Base-by-base conservation (phyloP, 2,888 invertebrate genomes). In the Camponotus fellah region DNA sequence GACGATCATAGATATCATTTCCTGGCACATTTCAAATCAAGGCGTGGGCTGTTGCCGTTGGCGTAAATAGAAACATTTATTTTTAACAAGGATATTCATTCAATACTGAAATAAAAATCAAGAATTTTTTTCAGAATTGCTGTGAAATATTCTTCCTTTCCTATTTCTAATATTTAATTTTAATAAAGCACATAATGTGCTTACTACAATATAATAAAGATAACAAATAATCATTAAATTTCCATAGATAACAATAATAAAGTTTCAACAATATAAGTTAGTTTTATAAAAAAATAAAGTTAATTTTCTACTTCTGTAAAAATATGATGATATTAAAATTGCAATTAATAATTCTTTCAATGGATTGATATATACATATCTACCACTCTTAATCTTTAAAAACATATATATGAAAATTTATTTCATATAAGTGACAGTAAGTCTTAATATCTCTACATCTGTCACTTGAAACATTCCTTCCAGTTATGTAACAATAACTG, bases 1-100 rank as follows among this genome's bases (percentile, higher is more conserved):
- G 60, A 71, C 26, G 46, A 34, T 79, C 58, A 62, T 80, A 26
- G 34, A 26, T 60, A 26, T 49, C 37, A 80, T 60, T 62, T 71
- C 8, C 10, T 21, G 64, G 2, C 37, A 53, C 43, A 34, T 68
- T 53, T 8, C 12, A 65, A 76, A 56, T 6, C 9, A n/a, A 3
- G 5, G 17, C 17, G 6, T 40, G 37, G 3, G 17, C 3, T 17
- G 21, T 17, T 6, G 4, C 26, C n/a, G 10, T 17, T 37, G 37
- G 8, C 12, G 4, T 40, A 32, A 56, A 32, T 56, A n/a, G 9
- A 43, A 40, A 53, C 10, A 8, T 6, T 32, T 5, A 62, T 32
- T 62, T 75, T 65, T 3, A 76, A 21, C 21, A 21, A 32, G 32
- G 12, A 32, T 62, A 17, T 17, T 32, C 34, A 17, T 17, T 32